These are phyloP conservation scores for Rhagonycha lutea DNA, from an alignment of 2,888 invertebrate species.

Conservation along the genomic window DNA sequence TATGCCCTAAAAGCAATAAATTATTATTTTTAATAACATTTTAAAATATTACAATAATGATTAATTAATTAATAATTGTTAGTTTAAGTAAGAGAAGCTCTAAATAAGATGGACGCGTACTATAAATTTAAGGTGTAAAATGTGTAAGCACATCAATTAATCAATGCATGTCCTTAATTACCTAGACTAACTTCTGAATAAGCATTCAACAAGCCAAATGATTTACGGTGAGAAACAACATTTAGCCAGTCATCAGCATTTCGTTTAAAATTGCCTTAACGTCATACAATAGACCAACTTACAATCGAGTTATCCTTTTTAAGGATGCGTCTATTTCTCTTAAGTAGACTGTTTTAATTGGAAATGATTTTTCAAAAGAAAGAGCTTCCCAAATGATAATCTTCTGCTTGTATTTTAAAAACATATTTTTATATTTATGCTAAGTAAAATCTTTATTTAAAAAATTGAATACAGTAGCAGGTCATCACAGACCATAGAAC, in stretches of 20 bases:
- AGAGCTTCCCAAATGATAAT: neutral
- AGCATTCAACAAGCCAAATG: slow-evolving; percentile 42
- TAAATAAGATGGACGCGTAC: neutral
- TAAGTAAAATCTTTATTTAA: neutral
- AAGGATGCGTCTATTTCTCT: neutral
- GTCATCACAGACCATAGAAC: slow-evolving; percentile 47
- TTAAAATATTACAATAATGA: neutral
- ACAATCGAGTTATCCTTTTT: neutral
- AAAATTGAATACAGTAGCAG: slow-evolving; percentile 36
- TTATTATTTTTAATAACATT: neutral
- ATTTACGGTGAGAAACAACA: slow-evolving; percentile 41
- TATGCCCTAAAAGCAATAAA: neutral
- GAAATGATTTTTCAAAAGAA: neutral
- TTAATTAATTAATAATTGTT: neutral
- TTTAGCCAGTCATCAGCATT: slow-evolving; percentile 21
- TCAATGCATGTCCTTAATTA: slow-evolving; percentile 37
- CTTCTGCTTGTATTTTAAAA: neutral
- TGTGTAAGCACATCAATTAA: slow-evolving; percentile 28
- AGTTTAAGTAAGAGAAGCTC: neutral
- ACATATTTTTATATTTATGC: neutral
- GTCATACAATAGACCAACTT: neutral
- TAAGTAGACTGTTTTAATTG: neutral
- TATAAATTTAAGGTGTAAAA: neutral
- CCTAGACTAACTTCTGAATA: slow-evolving; percentile 37
- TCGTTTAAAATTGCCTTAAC: slow-evolving; percentile 17